Base-by-base conservation (phyloP, 2,888 invertebrate species). In the Craniophora ligustri region DNA sequence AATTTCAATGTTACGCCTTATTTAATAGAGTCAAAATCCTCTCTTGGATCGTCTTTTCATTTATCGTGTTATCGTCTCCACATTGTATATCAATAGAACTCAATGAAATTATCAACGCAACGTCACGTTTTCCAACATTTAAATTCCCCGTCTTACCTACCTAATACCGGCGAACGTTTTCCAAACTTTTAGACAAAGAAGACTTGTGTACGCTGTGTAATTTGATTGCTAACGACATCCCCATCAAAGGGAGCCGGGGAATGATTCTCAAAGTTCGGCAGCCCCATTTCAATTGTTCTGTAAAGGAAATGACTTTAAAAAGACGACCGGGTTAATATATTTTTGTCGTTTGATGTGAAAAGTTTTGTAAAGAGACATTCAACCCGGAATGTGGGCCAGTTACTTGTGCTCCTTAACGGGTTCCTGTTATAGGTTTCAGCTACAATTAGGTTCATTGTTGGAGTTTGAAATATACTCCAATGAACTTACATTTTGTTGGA, bases 161-260 rank as follows among this genome's bases (percentile, higher is more conserved):
- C 5, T 55, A 35, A 48, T 55, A 60, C 0, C 6, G 18, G 14
- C 13, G 18, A 54, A 4, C 0, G 26, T 26, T 7, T 34, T 50
- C 50, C 53, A 56, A 71, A 59, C 55, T 71, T 67, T 50, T 19
- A 34, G 45, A 56, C 40, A 50, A 66, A 40, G 23, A 47, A 59
- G n/a, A n/a, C 54, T 59, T 53, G 51, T 46, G 55, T 60, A 54
- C 34, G 44, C 32, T 18, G 14, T 51, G 48, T 71, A 56, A 69
- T 69, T 67, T 48, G 56, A 69, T 71, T 64, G 56, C 46, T 60
- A 57, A 54, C 54, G 56, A 71, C 40, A 41, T 50, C 41, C 28
- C 47, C 46, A 54, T 60, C 63, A 71, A 64, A 71, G 41, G 10
- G 40, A 54, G 40, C 23, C 14, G 19, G 30, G 23, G 57, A 53